These are phyloP conservation scores for Idris sp. DNA, from an alignment of 1,140 invertebrate genomes.

Conservation along the genomic window DNA sequence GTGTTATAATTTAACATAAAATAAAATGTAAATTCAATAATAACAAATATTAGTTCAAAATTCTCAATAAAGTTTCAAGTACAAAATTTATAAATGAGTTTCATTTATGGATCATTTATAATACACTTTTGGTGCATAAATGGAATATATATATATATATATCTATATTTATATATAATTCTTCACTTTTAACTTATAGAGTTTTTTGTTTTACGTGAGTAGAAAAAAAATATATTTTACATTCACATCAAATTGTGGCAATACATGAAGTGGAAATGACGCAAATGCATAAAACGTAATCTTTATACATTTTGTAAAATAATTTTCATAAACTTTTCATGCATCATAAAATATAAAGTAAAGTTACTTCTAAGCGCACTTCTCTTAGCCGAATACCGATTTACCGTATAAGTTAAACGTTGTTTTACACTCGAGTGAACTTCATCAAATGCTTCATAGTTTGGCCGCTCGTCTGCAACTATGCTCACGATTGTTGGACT, in stretches of 20 bases:
- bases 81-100: too few relatives aligned
- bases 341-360: slow-evolving; percentile 26
- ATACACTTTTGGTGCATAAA: too few relatives aligned
- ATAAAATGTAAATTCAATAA: too few relatives aligned
- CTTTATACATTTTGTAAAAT: slow-evolving; percentile 22
- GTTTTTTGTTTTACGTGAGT: too few relatives aligned
- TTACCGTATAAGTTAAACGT: slow-evolving; percentile 22
- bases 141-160: too few relatives aligned
- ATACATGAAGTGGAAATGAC: slow-evolving; percentile 2
- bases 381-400: slow-evolving; percentile 17
- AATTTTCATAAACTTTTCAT: slow-evolving; percentile 44
- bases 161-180: too few relatives aligned
- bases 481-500: slow-evolving; percentile 17
- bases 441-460: slow-evolving; percentile 38
- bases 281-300: slow-evolving; percentile 20
- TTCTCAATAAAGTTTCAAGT: too few relatives aligned
- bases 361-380: slow-evolving; percentile 8
- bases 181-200: too few relatives aligned
- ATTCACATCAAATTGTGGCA: background rate
- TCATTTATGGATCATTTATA: too few relatives aligned
- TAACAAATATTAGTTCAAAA: too few relatives aligned
- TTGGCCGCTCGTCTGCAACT: slow-evolving; percentile 19
- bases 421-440: slow-evolving; percentile 22
- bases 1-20: too few relatives aligned
- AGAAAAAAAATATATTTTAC: too few relatives aligned